These are phyloP conservation scores for Sebastes oblongus DNA, from an alignment of 2,797 vertebrate species.

Conservation along the genomic window DNA sequence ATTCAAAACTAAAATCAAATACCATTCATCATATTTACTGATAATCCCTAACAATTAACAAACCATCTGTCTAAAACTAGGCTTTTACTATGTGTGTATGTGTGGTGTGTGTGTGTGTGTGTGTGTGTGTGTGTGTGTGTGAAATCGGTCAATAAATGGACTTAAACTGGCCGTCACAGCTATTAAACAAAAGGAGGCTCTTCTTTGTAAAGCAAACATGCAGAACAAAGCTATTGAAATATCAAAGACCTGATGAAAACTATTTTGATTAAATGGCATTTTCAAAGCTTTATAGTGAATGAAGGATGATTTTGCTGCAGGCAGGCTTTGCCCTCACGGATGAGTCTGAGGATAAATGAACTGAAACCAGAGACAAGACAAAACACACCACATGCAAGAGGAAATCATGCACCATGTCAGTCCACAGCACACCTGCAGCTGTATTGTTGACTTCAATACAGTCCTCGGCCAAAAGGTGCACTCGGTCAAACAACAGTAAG, in stretches of 20 bases:
- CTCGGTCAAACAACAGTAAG: conserved; percentile 36
- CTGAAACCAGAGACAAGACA: conserved; percentile 50
- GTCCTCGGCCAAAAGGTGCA: conserved; percentile 28
- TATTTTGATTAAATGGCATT: conserved; percentile 22
- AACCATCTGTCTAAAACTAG: neutral
- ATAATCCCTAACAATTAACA: neutral
- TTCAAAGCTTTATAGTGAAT: conserved; percentile 37
- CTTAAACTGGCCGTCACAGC: neutral
- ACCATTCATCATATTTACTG: neutral
- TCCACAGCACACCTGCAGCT: conserved; percentile 64
- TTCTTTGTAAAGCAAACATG: conserved; percentile 27
- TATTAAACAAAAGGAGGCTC: neutral
- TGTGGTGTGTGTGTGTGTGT: too few relatives aligned
- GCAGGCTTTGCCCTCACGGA: conserved; percentile 21
- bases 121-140: neutral
- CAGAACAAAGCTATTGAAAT: conserved; percentile 40
- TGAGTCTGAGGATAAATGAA: conserved; percentile 18
- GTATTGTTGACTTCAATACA: conserved; percentile 53
- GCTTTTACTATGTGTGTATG: neutral
- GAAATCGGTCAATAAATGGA: neutral
- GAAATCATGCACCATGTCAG: conserved; percentile 34
- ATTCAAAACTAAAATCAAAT: conserved; percentile 20
- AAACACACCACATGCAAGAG: conserved; percentile 31
- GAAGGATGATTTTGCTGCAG: conserved; percentile 15
- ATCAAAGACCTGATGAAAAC: conserved; percentile 49